Percentiles rank a stretch among this genome's conserved stretches.
These are phyloP conservation scores for Zaprionus lachaisei DNA, from an alignment of 1,140 invertebrate species.

Conservation along the genomic window DNA sequence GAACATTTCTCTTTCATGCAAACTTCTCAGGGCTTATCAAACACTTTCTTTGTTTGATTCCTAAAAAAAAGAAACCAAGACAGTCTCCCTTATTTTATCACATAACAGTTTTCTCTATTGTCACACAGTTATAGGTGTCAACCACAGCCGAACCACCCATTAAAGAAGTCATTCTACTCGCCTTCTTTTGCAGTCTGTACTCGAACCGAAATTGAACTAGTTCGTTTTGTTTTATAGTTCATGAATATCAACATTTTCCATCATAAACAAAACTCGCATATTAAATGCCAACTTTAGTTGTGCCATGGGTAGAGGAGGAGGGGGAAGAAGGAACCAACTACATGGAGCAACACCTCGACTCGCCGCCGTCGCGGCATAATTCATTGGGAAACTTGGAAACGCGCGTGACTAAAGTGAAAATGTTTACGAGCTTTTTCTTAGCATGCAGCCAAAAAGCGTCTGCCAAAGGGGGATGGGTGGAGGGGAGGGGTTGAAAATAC, in stretches of 20 bases:
- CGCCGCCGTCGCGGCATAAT: conserved; percentile 55
- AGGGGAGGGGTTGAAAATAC: background rate
- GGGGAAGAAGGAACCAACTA: background rate
- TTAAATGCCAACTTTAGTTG: conserved; percentile 42
- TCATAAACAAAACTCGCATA: conserved; percentile 58
- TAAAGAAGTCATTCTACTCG: background rate
- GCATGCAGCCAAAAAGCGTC: conserved; percentile 63
- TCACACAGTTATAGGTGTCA: background rate
- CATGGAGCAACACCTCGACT: conserved; percentile 62
- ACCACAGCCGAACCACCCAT: conserved; percentile 8
- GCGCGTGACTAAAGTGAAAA: conserved; percentile 79
- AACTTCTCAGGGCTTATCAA: too few relatives aligned
- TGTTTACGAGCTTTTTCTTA: conserved; percentile 73
- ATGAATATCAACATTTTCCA: conserved; percentile 68
- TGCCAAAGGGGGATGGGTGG: conserved; percentile 38
- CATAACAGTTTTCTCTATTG: background rate
- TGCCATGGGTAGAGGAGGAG: background rate
- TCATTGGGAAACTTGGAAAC: conserved; percentile 68
- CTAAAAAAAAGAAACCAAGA: too few relatives aligned
- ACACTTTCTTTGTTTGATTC: too few relatives aligned
- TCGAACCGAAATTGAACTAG: conserved; percentile 27
- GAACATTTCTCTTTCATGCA: too few relatives aligned
- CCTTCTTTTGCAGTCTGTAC: background rate
- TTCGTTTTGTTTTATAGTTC: conserved; percentile 41
- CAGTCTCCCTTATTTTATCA: background rate